These are phyloP conservation scores for Shinisaurus crocodilurus DNA, from an alignment of 2,113 vertebrate species.

Conservation along the genomic window DNA sequence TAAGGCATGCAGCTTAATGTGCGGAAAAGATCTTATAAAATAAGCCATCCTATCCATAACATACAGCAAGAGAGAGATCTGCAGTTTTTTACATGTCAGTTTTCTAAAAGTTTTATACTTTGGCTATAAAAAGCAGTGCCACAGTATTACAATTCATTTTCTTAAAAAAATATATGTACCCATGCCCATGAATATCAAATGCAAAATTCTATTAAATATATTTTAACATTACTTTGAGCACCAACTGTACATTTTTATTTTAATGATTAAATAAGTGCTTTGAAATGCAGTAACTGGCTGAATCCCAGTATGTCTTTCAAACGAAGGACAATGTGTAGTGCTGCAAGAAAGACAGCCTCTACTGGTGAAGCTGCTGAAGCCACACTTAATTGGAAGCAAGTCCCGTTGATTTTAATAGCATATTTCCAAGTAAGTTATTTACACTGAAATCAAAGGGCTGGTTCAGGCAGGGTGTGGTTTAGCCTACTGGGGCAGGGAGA, in stretches of 20 bases:
- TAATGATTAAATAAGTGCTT: conserved; percentile 82
- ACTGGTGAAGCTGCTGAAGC: conserved; percentile 46
- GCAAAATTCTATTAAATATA: conserved; percentile 85
- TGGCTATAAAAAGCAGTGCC: conserved; percentile 82
- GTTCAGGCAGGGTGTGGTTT: neutral
- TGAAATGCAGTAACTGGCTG: conserved; percentile 61
- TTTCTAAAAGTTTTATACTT: conserved; percentile 76
- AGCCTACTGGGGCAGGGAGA: neutral
- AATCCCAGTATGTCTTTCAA: conserved; percentile 65
- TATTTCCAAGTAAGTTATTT: neutral
- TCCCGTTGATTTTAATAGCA: neutral
- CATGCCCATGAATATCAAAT: conserved; percentile 83
- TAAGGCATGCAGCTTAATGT: conserved; percentile 80
- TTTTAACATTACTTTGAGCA: conserved; percentile 83
- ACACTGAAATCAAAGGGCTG: neutral
- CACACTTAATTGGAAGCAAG: conserved; percentile 25
- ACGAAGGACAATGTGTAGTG: conserved; percentile 47
- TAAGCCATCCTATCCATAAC: conserved; percentile 74
- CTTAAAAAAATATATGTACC: conserved; percentile 88
- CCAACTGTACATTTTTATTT: conserved; percentile 79
- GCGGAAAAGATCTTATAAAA: conserved; percentile 76
- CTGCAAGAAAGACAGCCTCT: conserved; percentile 59
- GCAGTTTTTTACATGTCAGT: conserved; percentile 79
- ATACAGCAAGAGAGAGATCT: conserved; percentile 74
- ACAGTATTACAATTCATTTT: conserved; percentile 84